A percentile compares a stretch with the other conserved stretches of the same genome.
These are phyloP conservation scores for Chrysaora quinquecirrha DNA, from an alignment of 30 jellyfish, hydroid and myxozoan species.

Conservation along the genomic window DNA sequence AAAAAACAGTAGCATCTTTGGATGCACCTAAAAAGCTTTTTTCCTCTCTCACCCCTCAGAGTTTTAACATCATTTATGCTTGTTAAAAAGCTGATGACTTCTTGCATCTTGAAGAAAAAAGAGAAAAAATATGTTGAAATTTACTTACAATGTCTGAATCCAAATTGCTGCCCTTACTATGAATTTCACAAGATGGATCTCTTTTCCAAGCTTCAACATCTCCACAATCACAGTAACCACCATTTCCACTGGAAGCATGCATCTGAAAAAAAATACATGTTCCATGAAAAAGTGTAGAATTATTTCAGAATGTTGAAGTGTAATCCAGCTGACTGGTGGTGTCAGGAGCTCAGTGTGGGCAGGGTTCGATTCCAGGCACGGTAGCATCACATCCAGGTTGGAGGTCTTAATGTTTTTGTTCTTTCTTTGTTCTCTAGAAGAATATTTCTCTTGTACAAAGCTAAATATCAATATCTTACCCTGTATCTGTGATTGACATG, in stretches of 20 bases:
- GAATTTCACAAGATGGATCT: constrained; percentile 89
- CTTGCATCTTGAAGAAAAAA: background rate
- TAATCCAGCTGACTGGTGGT: no score
- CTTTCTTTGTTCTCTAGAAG: background rate
- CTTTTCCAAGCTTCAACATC: constrained; percentile 94
- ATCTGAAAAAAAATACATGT: constrained; percentile 41
- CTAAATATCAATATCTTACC: constrained; percentile 40
- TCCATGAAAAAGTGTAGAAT: background rate
- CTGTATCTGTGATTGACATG: constrained; percentile 85
- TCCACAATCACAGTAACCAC: constrained; percentile 99
- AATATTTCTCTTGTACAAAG: background rate
- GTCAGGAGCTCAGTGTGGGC: no score
- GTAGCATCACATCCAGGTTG: background rate
- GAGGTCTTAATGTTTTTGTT: no score
- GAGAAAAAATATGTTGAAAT: background rate
- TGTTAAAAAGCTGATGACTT: no score
- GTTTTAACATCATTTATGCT: no score
- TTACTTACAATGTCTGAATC: constrained; percentile 55
- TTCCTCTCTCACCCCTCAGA: no score
- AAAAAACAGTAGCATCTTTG: no score
- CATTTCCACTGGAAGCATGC: constrained; percentile 93
- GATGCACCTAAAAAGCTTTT: no score
- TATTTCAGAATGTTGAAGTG: background rate
- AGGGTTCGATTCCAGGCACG: no score
- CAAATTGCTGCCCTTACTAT: constrained; percentile 31